Evolutionary conservation across 2,797 vertebrate genomes (phyloP).

Genomic region (Mormyrops attenuatus): DNA sequence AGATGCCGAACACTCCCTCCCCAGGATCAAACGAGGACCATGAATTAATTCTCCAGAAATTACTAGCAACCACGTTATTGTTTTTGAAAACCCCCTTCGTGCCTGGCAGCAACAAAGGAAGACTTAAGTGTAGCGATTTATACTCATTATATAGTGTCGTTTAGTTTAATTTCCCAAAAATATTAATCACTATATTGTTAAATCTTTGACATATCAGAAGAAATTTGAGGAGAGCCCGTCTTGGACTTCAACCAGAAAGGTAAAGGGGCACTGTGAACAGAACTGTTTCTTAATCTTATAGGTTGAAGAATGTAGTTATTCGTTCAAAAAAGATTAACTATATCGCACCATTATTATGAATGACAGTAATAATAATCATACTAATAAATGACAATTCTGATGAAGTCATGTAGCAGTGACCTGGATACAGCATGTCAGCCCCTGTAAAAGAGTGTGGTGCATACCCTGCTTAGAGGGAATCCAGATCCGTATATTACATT

Average conservation of each 20-base stretch:
- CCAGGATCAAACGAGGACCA: not conserved
- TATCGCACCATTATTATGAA: not conserved
- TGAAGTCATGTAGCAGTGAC: not conserved
- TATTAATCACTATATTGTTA: not conserved
- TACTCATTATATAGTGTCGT: not conserved
- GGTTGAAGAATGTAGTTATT: not conserved
- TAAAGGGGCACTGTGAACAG: not conserved
- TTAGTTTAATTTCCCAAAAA: not conserved
- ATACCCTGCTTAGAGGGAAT: not conserved
- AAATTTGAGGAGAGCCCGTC: not conserved
- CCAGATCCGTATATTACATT: not conserved
- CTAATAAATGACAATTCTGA: not conserved
- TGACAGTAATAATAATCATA: not conserved
- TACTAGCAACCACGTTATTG: not conserved
- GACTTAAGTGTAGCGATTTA: not conserved
- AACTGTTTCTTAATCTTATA: not conserved
- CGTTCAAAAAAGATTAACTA: not conserved
- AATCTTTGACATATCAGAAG: not conserved
- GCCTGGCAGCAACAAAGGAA: not conserved
- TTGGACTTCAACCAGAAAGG: not conserved
- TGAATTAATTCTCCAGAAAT: constrained; percentile 8
- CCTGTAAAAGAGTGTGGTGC: not conserved
- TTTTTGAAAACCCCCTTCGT: not conserved
- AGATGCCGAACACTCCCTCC: not conserved
- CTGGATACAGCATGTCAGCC: not conserved